Percentiles rank a stretch among this genome's conserved stretches.
Evolutionary conservation across 2,888 invertebrate genomes (phyloP).

Genomic region (Hydrotaea diabolus): DNA sequence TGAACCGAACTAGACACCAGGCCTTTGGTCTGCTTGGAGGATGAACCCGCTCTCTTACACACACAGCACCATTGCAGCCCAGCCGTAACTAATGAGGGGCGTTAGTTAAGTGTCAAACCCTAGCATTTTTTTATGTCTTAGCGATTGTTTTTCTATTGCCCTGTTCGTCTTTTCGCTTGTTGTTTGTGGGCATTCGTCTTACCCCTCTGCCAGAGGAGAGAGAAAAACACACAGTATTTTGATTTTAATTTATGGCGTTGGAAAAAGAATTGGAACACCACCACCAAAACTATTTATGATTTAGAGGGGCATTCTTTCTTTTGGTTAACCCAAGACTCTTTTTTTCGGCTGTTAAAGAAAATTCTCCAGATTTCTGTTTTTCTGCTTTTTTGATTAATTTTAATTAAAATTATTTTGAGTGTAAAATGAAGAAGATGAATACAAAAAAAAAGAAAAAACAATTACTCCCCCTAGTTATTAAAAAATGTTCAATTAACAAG

Average conservation of each 20-base stretch:
- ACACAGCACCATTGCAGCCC: no score
- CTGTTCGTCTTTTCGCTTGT: not conserved
- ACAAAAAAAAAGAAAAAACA: not conserved
- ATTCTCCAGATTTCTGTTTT: not conserved
- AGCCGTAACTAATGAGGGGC: constrained; percentile 67
- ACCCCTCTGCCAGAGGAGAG: no score
- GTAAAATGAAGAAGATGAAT: not conserved
- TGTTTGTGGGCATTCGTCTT: not conserved
- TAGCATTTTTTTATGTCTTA: not conserved
- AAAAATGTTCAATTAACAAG: not conserved
- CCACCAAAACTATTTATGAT: constrained; percentile 1
- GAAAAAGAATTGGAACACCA: constrained; percentile 10
- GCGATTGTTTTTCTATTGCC: no score
- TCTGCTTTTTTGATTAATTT: not conserved
- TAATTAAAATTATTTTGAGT: not conserved
- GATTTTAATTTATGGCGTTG: constrained; percentile 24
- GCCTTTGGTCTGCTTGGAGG: not conserved
- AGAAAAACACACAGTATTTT: not conserved
- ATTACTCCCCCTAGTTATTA: not conserved
- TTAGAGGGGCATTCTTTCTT: not conserved
- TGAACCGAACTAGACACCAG: no score
- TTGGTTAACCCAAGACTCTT: not conserved
- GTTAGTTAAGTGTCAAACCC: constrained; percentile 66
- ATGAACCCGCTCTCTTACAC: no score
- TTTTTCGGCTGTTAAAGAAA: not conserved